Conservation (phyloP, 53 echinoderm and acorn worm genomes). For the Echinometra lucunter region DNA sequence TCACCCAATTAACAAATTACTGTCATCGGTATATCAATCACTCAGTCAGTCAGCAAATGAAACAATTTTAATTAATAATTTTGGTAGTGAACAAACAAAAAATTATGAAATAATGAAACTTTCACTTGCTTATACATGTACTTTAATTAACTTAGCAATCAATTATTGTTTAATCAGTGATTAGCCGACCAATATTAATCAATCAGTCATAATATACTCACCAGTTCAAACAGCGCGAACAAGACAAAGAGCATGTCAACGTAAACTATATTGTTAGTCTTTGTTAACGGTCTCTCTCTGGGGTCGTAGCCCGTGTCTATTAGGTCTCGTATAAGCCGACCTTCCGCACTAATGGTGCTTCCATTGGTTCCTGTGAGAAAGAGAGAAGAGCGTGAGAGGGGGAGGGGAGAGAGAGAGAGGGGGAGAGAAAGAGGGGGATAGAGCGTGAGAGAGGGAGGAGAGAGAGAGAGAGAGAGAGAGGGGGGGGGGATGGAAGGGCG, state of each 20-base stretch:
- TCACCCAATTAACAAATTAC: too few species aligned
- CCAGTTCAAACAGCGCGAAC: conserved; percentile 24
- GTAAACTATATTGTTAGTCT: neutral
- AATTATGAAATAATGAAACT: too few species aligned
- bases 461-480: neutral
- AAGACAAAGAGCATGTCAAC: neutral
- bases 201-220: neutral
- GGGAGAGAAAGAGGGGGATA: neutral
- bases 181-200: neutral
- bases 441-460: neutral
- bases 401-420: neutral
- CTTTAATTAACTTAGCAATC: neutral
- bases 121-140: too few species aligned
- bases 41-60: too few species aligned
- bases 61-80: too few species aligned
- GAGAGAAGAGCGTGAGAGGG: neutral
- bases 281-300: neutral
- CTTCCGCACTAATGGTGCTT: neutral
- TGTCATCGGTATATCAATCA: too few species aligned
- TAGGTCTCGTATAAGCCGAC: neutral
- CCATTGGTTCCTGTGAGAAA: neutral
- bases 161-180: neutral
- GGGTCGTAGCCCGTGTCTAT: conserved; percentile 9
- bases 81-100: too few species aligned
- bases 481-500: neutral